A percentile compares a stretch with the other conserved stretches of the same genome.
Conservation (phyloP, 2,113 vertebrate species). For the Arizona elegans region DNA sequence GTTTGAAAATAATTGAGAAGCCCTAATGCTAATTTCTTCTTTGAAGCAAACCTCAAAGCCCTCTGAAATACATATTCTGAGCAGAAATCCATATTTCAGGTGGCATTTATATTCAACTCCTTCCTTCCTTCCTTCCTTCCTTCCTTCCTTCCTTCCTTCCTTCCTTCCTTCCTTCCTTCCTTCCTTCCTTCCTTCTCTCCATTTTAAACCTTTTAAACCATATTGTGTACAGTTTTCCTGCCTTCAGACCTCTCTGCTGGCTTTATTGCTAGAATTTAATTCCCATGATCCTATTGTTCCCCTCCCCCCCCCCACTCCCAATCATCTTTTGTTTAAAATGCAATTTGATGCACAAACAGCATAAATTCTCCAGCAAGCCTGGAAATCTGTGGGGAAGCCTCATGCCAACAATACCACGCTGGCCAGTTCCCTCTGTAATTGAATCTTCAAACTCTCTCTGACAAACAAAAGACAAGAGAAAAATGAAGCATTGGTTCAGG, state of each 20-base stretch:
- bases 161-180: neutral
- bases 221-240: neutral
- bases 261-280: neutral
- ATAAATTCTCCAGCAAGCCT: neutral
- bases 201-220: neutral
- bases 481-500: neutral
- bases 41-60: neutral
- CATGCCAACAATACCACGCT: constrained; percentile 10
- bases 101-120: neutral
- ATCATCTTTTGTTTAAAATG: neutral
- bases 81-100: neutral
- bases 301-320: neutral
- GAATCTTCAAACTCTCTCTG: constrained; percentile 54
- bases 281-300: neutral
- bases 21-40: neutral
- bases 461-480: constrained; percentile 41
- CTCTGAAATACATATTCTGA: neutral
- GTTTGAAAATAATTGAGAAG: neutral
- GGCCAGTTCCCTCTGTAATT: constrained; percentile 46
- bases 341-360: constrained; percentile 17
- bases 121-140: neutral
- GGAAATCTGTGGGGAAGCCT: constrained; percentile 10
- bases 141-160: neutral
- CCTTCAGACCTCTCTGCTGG: neutral
- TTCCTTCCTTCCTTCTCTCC: neutral